Conservation (phyloP, 2,888 invertebrate species). For the Drosophila percnosoma region DNA sequence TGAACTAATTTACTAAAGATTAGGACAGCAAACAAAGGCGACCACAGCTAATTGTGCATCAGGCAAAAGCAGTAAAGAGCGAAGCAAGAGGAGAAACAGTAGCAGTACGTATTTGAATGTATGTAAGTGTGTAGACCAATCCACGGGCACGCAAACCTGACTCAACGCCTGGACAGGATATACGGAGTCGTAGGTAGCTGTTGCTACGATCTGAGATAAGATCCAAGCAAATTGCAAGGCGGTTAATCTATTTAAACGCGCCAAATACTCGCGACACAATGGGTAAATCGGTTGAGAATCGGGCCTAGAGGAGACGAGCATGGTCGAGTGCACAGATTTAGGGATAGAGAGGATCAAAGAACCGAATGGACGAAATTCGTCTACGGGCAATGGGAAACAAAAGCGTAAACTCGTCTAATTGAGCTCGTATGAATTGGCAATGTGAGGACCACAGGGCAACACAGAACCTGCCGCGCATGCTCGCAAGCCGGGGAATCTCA, state of each 20-base stretch:
- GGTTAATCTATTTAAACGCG: slow-evolving; percentile 85
- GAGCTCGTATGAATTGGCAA: slow-evolving; percentile 63
- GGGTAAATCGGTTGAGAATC: slow-evolving; percentile 41
- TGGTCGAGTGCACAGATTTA: slow-evolving; percentile 79
- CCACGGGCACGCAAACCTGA: slow-evolving; percentile 47
- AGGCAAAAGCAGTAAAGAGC: slow-evolving; percentile 37
- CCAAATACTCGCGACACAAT: slow-evolving; percentile 81
- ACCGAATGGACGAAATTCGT: slow-evolving; percentile 62
- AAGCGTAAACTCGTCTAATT: slow-evolving; percentile 79
- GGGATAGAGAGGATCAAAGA: slow-evolving; percentile 75
- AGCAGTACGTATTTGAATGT: background rate
- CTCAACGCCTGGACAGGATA: slow-evolving; percentile 10
- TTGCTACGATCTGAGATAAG: slow-evolving; percentile 60
- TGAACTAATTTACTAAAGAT: slow-evolving; percentile 85
- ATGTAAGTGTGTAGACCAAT: slow-evolving; percentile 1
- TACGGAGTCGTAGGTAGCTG: slow-evolving; percentile 39
- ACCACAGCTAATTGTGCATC: slow-evolving; percentile 66
- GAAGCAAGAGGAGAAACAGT: slow-evolving; percentile 30
- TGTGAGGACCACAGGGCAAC: slow-evolving; percentile 25
- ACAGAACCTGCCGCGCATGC: slow-evolving; percentile 65
- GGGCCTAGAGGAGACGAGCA: slow-evolving; percentile 29
- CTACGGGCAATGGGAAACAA: slow-evolving; percentile 58
- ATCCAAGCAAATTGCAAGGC: slow-evolving; percentile 84
- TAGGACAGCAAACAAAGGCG: slow-evolving; percentile 75
- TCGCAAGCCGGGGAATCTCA: slow-evolving; percentile 50